phyloP scores from a whole-genome alignment of 2,888 invertebrate genomes.

The Dicranocentrus wangi region DNA sequence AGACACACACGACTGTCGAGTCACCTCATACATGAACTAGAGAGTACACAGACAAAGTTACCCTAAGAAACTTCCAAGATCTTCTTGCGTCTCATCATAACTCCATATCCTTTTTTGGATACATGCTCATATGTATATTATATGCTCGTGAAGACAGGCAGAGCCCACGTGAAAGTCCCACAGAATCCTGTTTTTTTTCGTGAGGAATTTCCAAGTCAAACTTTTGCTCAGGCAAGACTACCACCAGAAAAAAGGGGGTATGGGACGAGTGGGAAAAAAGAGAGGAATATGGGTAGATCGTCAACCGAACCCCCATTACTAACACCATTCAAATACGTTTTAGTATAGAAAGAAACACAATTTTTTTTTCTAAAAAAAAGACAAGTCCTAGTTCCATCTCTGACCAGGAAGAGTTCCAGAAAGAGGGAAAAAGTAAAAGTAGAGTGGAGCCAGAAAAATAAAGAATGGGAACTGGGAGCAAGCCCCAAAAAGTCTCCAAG shows the following conservation, averaged over 20 bases:
- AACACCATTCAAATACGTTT: constrained; percentile 24
- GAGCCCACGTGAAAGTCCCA: constrained; percentile 16
- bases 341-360: background rate
- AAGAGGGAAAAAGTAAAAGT: constrained; percentile 24
- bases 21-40: too few species aligned
- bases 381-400: constrained; percentile 1
- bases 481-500: too few species aligned
- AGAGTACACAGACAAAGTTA: too few species aligned
- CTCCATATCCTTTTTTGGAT: too few species aligned
- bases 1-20: too few species aligned
- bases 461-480: constrained; percentile 15
- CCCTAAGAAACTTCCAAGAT: too few species aligned
- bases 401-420: constrained; percentile 40
- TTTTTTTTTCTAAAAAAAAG: constrained; percentile 2
- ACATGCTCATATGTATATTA: too few species aligned
- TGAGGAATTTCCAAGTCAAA: constrained; percentile 10
- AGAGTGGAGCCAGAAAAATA: constrained; percentile 1
- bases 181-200: constrained; percentile 1
- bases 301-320: constrained; percentile 28
- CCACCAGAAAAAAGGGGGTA: background rate
- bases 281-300: background rate
- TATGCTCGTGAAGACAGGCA: constrained; percentile 15
- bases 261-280: background rate
- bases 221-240: constrained; percentile 5
- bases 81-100: too few species aligned